Percentiles rank a stretch among this genome's conserved stretches.
phyloP scores from a whole-genome alignment of 2,888 invertebrate species.

The Liodrosophila aerea region DNA sequence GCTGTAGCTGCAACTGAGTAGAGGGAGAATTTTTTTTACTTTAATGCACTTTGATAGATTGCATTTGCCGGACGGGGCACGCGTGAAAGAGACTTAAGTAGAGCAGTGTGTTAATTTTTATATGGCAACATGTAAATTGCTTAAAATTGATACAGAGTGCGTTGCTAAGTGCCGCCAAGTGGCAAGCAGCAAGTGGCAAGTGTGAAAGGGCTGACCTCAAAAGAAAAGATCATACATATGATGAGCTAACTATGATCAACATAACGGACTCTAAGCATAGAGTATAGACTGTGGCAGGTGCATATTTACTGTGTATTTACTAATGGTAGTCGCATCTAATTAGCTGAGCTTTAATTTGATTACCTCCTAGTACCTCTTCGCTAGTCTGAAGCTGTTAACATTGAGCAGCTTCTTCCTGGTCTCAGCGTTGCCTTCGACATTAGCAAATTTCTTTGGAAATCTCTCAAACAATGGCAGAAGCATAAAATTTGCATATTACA shows the following conservation, averaged over 20 bases:
- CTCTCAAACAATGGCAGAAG: slow-evolving; percentile 56
- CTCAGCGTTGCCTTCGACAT: slow-evolving; percentile 26
- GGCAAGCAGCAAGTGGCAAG: slow-evolving; percentile 29
- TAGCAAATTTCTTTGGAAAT: slow-evolving; percentile 59
- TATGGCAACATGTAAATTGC: slow-evolving; percentile 63
- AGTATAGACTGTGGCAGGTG: too few species aligned
- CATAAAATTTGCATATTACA: slow-evolving; percentile 73
- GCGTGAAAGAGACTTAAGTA: slow-evolving; percentile 22
- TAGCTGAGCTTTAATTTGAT: slow-evolving; percentile 2
- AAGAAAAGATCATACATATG: neutral
- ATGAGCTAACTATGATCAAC: too few species aligned
- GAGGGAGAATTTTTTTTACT: slow-evolving; percentile 25
- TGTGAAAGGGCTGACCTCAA: slow-evolving; percentile 65
- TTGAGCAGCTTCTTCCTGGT: slow-evolving; percentile 43
- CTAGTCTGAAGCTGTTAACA: neutral
- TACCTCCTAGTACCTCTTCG: neutral
- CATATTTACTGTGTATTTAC: neutral
- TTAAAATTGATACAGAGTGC: slow-evolving; percentile 44
- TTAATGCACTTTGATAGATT: slow-evolving; percentile 73
- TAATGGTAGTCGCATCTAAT: neutral
- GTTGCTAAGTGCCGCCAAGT: slow-evolving; percentile 36
- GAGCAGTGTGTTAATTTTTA: slow-evolving; percentile 61
- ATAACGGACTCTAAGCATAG: too few species aligned
- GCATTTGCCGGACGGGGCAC: slow-evolving; percentile 49
- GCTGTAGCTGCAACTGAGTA: slow-evolving; percentile 12